phyloP scores from a whole-genome alignment of 2,888 invertebrate genomes.

The Microctonus hyperodae region DNA sequence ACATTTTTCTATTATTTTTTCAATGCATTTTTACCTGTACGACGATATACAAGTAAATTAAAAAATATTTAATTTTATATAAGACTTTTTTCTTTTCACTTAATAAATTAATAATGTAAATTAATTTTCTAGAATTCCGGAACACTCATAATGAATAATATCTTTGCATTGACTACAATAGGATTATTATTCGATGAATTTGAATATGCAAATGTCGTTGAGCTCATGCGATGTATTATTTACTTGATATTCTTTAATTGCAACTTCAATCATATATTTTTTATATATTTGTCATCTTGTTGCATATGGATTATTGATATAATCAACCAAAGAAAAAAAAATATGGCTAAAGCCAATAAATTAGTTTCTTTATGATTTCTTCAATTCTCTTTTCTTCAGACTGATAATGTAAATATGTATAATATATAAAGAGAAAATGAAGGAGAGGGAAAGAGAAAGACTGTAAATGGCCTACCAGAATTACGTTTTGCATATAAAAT shows the following conservation, averaged over 20 bases:
- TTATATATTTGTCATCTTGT: conserved; percentile 42
- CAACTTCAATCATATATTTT: conserved; percentile 38
- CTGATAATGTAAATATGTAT: neutral
- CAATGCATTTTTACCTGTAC: conserved; percentile 73
- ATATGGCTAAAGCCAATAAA: neutral
- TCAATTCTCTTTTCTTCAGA: neutral
- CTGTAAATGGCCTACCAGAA: neutral
- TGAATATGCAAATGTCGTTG: conserved; percentile 69
- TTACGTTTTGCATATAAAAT: conserved; percentile 4
- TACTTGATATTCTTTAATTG: conserved; percentile 63
- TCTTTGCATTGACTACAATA: conserved; percentile 73
- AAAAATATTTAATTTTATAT: neutral
- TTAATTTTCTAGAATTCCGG: conserved; percentile 69
- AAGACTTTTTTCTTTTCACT: neutral
- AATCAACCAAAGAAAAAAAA: conserved; percentile 9
- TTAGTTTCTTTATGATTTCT: neutral
- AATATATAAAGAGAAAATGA: no score
- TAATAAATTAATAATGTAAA: neutral
- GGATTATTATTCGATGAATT: conserved; percentile 77
- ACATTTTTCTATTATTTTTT: conserved; percentile 73
- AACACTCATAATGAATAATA: conserved; percentile 70
- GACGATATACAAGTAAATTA: conserved; percentile 66
- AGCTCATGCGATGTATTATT: conserved; percentile 72
- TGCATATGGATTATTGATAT: conserved; percentile 47
- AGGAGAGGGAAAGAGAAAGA: no score